phyloP scores from a whole-genome alignment of 2,113 vertebrate genomes.

The Amphiprion percula region DNA sequence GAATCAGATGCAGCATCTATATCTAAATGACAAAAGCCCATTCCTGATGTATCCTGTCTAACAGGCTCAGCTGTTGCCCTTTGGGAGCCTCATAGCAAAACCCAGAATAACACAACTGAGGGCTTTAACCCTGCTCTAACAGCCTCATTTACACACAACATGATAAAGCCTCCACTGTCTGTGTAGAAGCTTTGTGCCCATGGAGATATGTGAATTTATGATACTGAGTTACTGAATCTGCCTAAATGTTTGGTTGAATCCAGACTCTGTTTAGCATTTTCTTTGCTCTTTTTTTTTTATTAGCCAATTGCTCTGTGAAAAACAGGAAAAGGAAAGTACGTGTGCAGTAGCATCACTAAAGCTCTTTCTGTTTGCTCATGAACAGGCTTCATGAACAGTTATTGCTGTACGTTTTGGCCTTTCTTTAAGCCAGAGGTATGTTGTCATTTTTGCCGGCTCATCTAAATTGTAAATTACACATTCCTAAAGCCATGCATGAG shows the following conservation, averaged over 20 bases:
- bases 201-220: conserved; percentile 7
- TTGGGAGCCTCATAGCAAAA: conserved; percentile 8
- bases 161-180: neutral
- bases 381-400: neutral
- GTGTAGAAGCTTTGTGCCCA: neutral
- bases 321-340: conserved; percentile 56
- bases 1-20: conserved; percentile 8
- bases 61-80: conserved; percentile 8
- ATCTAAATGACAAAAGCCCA: conserved; percentile 15
- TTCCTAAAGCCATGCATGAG: conserved; percentile 11
- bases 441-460: conserved; percentile 1
- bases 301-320: neutral
- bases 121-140: conserved; percentile 17
- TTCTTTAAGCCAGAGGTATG: neutral
- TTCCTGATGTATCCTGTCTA: conserved; percentile 8
- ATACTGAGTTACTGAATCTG: neutral
- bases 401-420: neutral
- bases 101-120: conserved; percentile 2
- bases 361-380: conserved; percentile 45
- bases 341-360: conserved; percentile 40
- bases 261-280: neutral
- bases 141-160: conserved; percentile 27
- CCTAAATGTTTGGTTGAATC: neutral
- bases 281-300: neutral
- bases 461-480: conserved; percentile 26